Conservation (phyloP, 1,140 invertebrate species). For the Himalopsyche phryganea region DNA sequence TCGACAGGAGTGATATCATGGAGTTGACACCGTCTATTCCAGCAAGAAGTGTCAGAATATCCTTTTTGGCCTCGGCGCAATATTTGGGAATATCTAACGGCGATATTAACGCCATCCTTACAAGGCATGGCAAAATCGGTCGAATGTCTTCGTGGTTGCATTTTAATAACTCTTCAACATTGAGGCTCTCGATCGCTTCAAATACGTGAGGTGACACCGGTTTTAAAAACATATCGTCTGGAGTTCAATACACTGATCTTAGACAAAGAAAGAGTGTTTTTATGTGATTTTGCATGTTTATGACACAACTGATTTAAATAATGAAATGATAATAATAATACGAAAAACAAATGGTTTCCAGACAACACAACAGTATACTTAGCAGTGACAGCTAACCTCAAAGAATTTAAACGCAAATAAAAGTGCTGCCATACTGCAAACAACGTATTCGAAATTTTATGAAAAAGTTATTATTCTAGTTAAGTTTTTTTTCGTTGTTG, state of each 20-base stretch:
- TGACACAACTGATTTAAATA: constrained; percentile 36
- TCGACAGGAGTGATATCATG: constrained; percentile 87
- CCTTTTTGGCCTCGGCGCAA: constrained; percentile 80
- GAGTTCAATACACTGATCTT: constrained; percentile 1
- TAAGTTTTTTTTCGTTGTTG: too few relatives aligned
- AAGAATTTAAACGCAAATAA: too few relatives aligned
- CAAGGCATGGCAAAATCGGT: constrained; percentile 87
- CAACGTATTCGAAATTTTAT: too few relatives aligned
- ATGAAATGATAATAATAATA: constrained; percentile 5
- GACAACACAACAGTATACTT: too few relatives aligned
- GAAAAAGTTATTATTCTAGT: too few relatives aligned
- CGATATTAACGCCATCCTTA: constrained; percentile 87
- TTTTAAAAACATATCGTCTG: constrained; percentile 41
- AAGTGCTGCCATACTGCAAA: too few relatives aligned
- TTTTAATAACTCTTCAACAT: constrained; percentile 43
- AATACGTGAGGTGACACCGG: constrained; percentile 49
- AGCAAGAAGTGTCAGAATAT: constrained; percentile 82
- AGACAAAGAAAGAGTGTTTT: too few relatives aligned
- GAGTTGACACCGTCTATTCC: constrained; percentile 93
- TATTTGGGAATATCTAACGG: constrained; percentile 80
- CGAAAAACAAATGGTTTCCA: not conserved
- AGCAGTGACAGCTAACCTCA: too few relatives aligned
- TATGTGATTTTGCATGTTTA: too few relatives aligned
- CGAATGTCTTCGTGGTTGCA: constrained; percentile 61
- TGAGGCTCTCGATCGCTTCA: constrained; percentile 49